phyloP scores from a whole-genome alignment of 2,113 vertebrate genomes.

The Sapajus apella region DNA sequence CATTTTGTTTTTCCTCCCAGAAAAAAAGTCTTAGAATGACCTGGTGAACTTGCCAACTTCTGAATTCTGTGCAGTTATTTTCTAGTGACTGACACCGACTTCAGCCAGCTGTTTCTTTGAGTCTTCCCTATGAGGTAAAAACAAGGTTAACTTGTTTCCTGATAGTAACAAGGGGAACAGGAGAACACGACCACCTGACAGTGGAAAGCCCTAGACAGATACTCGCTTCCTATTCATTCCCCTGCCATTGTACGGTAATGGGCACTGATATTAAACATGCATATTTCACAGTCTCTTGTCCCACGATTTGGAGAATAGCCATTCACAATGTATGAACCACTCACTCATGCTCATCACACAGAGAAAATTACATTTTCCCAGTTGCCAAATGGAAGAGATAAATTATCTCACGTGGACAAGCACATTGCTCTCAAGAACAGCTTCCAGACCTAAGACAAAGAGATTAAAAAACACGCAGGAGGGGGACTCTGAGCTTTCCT shows the following conservation, averaged over 20 bases:
- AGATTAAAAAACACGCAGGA: not conserved
- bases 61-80: not conserved
- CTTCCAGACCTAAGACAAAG: slow-evolving; percentile 9
- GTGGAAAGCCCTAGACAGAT: not conserved
- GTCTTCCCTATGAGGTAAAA: not conserved
- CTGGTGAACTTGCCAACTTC: not conserved
- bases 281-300: slow-evolving; percentile 43
- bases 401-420: slow-evolving; percentile 50
- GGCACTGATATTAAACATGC: slow-evolving; percentile 49
- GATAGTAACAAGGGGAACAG: not conserved
- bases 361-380: slow-evolving; percentile 64
- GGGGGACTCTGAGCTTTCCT: not conserved
- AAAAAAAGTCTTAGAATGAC: not conserved
- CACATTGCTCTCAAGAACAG: slow-evolving; percentile 10
- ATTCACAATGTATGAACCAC: slow-evolving; percentile 53
- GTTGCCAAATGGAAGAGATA: slow-evolving; percentile 59
- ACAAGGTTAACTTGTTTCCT: not conserved
- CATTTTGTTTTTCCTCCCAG: not conserved
- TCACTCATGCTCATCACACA: slow-evolving; percentile 38
- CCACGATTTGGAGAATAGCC: slow-evolving; percentile 28
- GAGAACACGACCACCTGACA: not conserved
- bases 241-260: not conserved
- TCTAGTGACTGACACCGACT: not conserved
- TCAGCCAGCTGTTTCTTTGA: slow-evolving; percentile 6
- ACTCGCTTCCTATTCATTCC: not conserved